A percentile compares a stretch with the other conserved stretches of the same genome.
Conservation (phyloP, 2,888 invertebrate genomes). For the Chorisops tibialis region DNA sequence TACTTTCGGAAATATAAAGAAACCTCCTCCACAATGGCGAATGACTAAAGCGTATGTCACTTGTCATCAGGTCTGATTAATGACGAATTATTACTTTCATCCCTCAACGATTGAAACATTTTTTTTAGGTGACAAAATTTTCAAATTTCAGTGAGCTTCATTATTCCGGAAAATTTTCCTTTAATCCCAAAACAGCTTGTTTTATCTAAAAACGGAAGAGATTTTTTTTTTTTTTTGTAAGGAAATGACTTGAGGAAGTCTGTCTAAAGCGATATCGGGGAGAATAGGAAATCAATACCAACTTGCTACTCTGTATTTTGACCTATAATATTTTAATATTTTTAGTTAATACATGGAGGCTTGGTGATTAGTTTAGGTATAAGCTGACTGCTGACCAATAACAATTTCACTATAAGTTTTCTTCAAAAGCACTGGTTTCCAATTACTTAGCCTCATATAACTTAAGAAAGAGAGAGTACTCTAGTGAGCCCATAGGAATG, state of each 20-base stretch:
- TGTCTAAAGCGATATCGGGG: no score
- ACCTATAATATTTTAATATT: constrained; percentile 8
- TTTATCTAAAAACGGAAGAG: background rate
- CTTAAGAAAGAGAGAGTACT: constrained; percentile 13
- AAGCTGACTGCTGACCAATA: constrained; percentile 6
- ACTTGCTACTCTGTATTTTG: background rate
- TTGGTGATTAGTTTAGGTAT: constrained; percentile 11
- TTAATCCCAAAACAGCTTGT: constrained; percentile 41
- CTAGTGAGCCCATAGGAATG: constrained; percentile 29
- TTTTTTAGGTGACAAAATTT: constrained; percentile 37
- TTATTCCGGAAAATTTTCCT: constrained; percentile 51
- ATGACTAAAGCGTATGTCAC: constrained; percentile 28
- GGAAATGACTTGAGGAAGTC: background rate
- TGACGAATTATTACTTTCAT: constrained; percentile 16
- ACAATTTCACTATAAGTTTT: constrained; percentile 8
- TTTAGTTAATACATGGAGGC: constrained; percentile 8
- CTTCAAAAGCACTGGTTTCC: constrained; percentile 26
- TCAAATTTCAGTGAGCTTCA: constrained; percentile 49
- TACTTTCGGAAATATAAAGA: constrained; percentile 18
- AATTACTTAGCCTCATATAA: constrained; percentile 28
- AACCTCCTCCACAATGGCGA: constrained; percentile 15
- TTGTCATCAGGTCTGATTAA: constrained; percentile 30
- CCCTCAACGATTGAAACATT: background rate
- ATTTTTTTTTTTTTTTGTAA: background rate
- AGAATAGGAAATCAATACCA: background rate